Evolutionary conservation across 2,888 invertebrate species (phyloP).

Genomic region (Mesorhabditis spiculigera): DNA sequence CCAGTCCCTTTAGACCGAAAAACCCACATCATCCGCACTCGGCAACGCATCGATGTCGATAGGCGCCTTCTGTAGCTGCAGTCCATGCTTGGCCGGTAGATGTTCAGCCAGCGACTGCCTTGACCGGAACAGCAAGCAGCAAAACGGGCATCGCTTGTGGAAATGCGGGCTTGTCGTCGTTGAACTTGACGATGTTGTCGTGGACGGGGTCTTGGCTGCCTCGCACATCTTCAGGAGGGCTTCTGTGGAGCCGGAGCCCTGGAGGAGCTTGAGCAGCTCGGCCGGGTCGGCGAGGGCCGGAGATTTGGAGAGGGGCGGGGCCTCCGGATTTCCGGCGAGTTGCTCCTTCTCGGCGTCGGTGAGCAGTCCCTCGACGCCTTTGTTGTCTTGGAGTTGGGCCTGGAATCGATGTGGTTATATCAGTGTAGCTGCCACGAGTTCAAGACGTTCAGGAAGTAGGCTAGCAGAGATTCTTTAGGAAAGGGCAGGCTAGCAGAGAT

Average conservation of each 20-base stretch:
- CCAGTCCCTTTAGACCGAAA: neutral
- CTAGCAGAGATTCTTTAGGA: too few relatives aligned
- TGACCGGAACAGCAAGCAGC: constrained; percentile 87
- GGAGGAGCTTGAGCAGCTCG: constrained; percentile 46
- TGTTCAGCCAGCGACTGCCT: constrained; percentile 85
- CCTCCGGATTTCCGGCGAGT: constrained; percentile 18
- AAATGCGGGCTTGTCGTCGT: constrained; percentile 65
- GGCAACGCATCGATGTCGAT: constrained; percentile 88
- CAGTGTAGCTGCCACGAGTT: neutral
- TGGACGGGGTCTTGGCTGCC: constrained; percentile 11
- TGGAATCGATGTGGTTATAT: constrained; percentile 13
- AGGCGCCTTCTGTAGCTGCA: constrained; percentile 84
- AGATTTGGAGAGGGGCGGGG: constrained; percentile 12
- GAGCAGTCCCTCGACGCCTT: constrained; percentile 40
- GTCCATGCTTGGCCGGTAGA: constrained; percentile 68
- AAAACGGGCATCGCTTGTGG: constrained; percentile 92
- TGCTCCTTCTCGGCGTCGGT: constrained; percentile 44
- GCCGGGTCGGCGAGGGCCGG: constrained; percentile 27
- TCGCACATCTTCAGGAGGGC: constrained; percentile 35
- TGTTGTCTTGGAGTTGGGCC: constrained; percentile 30
- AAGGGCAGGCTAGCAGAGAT: too few relatives aligned
- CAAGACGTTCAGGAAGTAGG: too few relatives aligned
- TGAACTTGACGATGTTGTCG: constrained; percentile 8
- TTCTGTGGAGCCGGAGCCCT: constrained; percentile 32
- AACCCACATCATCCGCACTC: constrained; percentile 70